These are phyloP conservation scores for Rhineura floridana DNA, from an alignment of 2,113 vertebrate species.

Conservation along the genomic window DNA sequence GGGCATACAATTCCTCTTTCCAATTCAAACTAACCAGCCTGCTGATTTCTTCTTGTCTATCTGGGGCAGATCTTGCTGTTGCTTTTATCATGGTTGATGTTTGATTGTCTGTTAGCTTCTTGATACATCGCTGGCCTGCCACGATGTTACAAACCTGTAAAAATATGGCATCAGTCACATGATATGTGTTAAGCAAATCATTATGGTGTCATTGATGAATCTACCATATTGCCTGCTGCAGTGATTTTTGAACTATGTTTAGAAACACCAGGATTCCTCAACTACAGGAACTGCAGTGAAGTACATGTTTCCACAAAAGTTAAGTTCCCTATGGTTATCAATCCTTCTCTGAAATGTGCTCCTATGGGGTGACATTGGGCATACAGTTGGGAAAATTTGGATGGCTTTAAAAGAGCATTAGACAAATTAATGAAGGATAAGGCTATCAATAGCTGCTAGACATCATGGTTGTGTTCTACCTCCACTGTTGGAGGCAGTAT, in stretches of 20 bases:
- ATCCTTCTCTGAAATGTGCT: background rate
- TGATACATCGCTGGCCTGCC: conserved; percentile 96
- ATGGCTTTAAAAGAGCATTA: too few relatives aligned
- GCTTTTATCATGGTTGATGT: conserved; percentile 99
- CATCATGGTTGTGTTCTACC: too few relatives aligned
- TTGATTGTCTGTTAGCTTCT: conserved; percentile 99
- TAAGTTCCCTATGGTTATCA: background rate
- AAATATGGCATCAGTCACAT: background rate
- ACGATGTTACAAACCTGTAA: conserved; percentile 97
- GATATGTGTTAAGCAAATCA: background rate
- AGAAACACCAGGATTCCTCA: background rate
- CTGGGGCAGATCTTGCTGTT: conserved; percentile 95
- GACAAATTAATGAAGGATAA: too few relatives aligned
- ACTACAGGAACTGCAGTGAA: background rate
- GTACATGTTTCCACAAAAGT: background rate
- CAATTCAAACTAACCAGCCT: conserved; percentile 87
- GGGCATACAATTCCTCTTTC: rapidly evolving
- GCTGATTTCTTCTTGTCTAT: conserved; percentile 98
- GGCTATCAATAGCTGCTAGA: too few relatives aligned
- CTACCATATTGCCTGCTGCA: background rate
- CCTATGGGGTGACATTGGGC: too few relatives aligned
- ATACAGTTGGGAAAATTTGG: too few relatives aligned
- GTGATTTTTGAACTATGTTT: too few relatives aligned
- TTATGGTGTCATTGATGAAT: background rate
- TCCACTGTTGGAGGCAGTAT: too few relatives aligned